A percentile compares a stretch with the other conserved stretches of the same genome.
These are phyloP conservation scores for Turnix velox DNA, from an alignment of 2,113 vertebrate species.

Conservation along the genomic window DNA sequence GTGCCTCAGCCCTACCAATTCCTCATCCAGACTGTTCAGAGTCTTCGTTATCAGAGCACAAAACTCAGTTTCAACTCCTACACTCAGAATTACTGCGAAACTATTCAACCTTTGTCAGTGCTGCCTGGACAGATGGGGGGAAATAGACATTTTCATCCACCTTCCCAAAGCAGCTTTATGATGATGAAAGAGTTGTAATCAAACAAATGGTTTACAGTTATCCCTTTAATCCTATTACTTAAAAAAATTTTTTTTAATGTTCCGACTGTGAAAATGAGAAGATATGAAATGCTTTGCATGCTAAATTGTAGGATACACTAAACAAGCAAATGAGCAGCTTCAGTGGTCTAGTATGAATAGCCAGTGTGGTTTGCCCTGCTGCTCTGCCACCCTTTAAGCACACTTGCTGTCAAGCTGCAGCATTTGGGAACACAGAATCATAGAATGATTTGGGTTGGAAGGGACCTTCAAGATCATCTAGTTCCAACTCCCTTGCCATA, in stretches of 20 bases:
- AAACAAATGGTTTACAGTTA: conserved; percentile 48
- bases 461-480: no score
- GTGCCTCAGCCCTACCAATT: not conserved
- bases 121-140: not conserved
- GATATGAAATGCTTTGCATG: not conserved
- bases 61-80: not conserved
- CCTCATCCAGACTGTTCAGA: not conserved
- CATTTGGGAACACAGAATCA: not conserved
- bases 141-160: not conserved
- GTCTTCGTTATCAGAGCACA: not conserved
- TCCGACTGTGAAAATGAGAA: not conserved
- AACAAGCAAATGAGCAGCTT: not conserved
- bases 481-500: no score
- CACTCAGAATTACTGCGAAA: not conserved
- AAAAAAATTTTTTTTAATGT: not conserved
- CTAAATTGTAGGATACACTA: conserved; percentile 1
- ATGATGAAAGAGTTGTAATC: conserved; percentile 29
- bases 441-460: no score
- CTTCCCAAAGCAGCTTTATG: not conserved
- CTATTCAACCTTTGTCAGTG: not conserved
- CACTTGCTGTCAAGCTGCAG: not conserved
- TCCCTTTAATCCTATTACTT: conserved; percentile 13
- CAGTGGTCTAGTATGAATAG: not conserved
- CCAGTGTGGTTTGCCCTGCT: not conserved
- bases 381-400: not conserved